These are phyloP conservation scores for Gavialis gangeticus DNA, from an alignment of 2,113 vertebrate species.

Conservation along the genomic window DNA sequence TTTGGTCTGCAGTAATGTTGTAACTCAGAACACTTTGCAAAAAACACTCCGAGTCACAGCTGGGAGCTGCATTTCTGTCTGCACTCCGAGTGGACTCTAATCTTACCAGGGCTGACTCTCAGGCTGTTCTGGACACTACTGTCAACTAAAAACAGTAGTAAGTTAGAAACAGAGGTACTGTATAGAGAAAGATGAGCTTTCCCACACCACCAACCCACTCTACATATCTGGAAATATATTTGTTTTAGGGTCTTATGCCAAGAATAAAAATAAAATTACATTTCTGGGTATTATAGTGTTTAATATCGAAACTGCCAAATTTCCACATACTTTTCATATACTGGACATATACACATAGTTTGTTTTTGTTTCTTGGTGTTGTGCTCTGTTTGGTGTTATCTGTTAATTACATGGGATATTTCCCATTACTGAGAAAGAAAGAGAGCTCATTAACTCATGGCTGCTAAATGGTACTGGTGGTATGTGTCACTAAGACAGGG, in stretches of 20 bases:
- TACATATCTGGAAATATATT: neutral
- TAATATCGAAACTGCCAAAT: neutral
- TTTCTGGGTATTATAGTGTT: neutral
- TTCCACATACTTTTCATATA: conserved; percentile 1
- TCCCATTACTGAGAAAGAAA: neutral
- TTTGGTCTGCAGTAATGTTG: too few relatives aligned
- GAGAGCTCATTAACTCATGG: too few relatives aligned
- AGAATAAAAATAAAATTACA: neutral
- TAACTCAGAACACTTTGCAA: too few relatives aligned
- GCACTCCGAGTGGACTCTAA: neutral
- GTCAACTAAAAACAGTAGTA: neutral
- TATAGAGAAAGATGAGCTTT: neutral
- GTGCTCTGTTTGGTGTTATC: neutral
- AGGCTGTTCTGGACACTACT: conserved; percentile 16
- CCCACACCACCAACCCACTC: conserved; percentile 13
- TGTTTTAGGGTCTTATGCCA: neutral
- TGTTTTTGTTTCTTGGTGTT: neutral
- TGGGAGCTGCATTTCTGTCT: too few relatives aligned
- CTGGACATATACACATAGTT: neutral
- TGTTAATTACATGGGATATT: neutral
- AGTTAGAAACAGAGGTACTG: neutral
- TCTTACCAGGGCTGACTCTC: neutral
- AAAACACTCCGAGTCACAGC: too few relatives aligned
- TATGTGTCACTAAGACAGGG: too few relatives aligned
- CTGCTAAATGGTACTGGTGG: too few relatives aligned